Evolutionary conservation across 2,113 vertebrate genomes (phyloP).

Genomic region (Labeo catla): DNA sequence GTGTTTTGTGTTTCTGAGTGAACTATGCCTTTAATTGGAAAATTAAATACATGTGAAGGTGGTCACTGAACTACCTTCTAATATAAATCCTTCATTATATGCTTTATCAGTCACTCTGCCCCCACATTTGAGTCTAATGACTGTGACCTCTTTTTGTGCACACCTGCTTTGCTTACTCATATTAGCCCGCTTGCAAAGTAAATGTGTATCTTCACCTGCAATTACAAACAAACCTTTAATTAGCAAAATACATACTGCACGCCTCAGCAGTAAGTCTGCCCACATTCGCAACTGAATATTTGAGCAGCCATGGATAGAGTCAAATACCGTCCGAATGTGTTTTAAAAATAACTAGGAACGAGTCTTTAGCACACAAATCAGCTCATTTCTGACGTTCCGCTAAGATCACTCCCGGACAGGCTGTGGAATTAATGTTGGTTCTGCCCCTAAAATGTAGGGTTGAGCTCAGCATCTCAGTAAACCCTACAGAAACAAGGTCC

Average conservation of each 20-base stretch:
- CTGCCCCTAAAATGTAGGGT: slow-evolving; percentile 25
- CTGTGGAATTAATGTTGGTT: slow-evolving; percentile 14
- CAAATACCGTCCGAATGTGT: slow-evolving; percentile 41
- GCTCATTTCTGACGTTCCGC: neutral
- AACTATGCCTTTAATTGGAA: neutral
- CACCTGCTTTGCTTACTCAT: neutral
- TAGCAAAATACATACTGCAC: neutral
- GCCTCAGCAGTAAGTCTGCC: neutral
- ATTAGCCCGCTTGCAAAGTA: neutral
- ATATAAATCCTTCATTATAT: neutral
- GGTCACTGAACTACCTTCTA: neutral
- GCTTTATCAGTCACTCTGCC: slow-evolving; percentile 10
- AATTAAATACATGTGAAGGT: neutral
- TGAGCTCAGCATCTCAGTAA: slow-evolving; percentile 22
- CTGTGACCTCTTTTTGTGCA: neutral
- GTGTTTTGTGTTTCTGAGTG: neutral
- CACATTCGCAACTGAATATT: slow-evolving; percentile 34
- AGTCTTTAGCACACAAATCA: slow-evolving; percentile 35
- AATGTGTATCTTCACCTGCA: slow-evolving; percentile 27
- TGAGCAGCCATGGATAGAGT: slow-evolving; percentile 39
- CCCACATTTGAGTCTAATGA: neutral
- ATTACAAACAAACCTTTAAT: slow-evolving; percentile 43
- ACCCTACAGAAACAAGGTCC: slow-evolving; percentile 23
- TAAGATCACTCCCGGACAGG: neutral
- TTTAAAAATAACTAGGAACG: slow-evolving; percentile 28